Evolutionary conservation across 2,888 invertebrate species (phyloP), one percentile per base, ranked within the genome.

Genomic region (Micoletzkya japonica): DNA sequence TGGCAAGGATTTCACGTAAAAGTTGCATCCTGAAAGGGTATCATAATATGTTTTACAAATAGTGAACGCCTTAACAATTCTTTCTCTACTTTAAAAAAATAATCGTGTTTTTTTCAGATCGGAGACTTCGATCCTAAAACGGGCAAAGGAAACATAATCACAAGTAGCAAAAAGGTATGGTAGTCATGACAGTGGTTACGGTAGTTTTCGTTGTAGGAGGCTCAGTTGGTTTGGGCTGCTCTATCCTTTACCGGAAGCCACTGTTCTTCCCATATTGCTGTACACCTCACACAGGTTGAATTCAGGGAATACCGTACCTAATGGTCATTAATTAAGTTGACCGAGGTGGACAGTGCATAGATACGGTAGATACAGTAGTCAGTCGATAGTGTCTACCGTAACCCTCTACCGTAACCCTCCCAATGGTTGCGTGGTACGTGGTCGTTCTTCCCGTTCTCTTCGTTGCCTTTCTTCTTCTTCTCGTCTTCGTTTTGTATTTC

Each of bases 201-300:
- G 24, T 20, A 24, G 52, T n/a, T 24, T 14, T 20, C 26, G 54
- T 54, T 54, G 54, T 36, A 64, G 63, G 63, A 64, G 26, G 50
- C 52, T 20, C 36, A 75, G 63, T 60, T 73, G 28, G 73, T 82
- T 30, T 82, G 81, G 82, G 78, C 80, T 14, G 82, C 82, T 17
- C 75, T 82, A 20, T 79, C 81, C 0, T 37, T 76, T 14, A 79
- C 75, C 70, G 82, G 82, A 26, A 24, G 44, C 7, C 77, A 77
- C 67, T 73, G 50, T 20, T 26, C 26, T 24, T 26, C 24, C 30
- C 17, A 52, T 50, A 36, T 64, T 4, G 50, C 63, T 34, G 52
- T 64, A 14, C 63, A 64, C 39, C 52, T 64, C 24, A 36, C 50
- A 26, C 63, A 64, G 52, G 63, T 64, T 6, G 2, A 24, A 34